Evolutionary conservation across 2,113 vertebrate species (phyloP).

Genomic region (Varanus komodoensis): DNA sequence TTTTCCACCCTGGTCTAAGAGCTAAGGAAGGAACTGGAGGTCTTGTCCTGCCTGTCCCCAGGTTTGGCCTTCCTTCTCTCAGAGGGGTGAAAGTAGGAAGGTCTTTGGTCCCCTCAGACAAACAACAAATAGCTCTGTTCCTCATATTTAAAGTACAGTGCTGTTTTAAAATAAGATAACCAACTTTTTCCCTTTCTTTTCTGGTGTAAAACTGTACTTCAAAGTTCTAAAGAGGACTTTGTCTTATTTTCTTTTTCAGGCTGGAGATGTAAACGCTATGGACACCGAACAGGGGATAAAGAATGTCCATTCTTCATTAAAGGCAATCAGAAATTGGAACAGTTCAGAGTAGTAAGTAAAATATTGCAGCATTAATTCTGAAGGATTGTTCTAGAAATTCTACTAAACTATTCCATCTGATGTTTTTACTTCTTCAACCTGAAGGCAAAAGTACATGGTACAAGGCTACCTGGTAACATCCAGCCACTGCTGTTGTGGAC

Average conservation of each 20-base stretch:
- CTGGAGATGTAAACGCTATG: slow-evolving; percentile 96
- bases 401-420: neutral
- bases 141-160: neutral
- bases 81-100: neutral
- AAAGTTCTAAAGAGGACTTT: neutral
- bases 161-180: neutral
- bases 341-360: slow-evolving; percentile 96
- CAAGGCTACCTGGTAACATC: neutral
- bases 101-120: neutral
- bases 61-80: neutral
- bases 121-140: neutral
- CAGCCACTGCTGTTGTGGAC: neutral
- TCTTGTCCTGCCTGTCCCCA: neutral
- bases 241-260: slow-evolving; percentile 72
- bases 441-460: neutral
- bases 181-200: neutral
- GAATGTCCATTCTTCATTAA: slow-evolving; percentile 98
- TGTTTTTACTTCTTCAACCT: neutral
- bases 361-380: slow-evolving; percentile 14
- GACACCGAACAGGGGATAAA: slow-evolving; percentile 94
- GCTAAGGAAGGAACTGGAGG: neutral
- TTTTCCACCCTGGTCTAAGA: neutral
- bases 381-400: neutral
- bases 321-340: slow-evolving; percentile 98
- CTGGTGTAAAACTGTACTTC: neutral